Evolutionary conservation across 2,113 vertebrate species (phyloP).

Genomic region (Notiomystis cincta): DNA sequence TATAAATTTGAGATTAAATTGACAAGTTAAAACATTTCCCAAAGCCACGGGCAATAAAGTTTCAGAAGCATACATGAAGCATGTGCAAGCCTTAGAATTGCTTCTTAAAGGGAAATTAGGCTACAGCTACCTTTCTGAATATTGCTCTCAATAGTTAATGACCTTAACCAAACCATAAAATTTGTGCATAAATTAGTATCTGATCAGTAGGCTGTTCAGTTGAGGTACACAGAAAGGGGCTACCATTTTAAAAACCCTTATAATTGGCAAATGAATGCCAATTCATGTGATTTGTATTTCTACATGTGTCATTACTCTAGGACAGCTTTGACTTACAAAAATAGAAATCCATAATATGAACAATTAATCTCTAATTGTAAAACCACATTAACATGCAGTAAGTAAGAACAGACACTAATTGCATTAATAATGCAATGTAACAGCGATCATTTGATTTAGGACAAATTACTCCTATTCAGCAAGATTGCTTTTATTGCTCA

Average conservation of each 20-base stretch:
- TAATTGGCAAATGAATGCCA: background rate
- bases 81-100: background rate
- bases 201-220: background rate
- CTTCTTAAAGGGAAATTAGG: background rate
- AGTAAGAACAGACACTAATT: background rate
- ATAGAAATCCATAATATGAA: background rate
- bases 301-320: background rate
- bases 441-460: background rate
- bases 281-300: background rate
- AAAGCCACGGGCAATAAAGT: background rate
- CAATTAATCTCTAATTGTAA: constrained; percentile 10
- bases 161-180: background rate
- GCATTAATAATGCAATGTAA: constrained; percentile 9
- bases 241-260: background rate
- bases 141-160: background rate
- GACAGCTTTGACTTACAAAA: background rate
- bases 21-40: background rate
- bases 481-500: background rate
- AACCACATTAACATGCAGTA: background rate
- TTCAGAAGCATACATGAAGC: background rate
- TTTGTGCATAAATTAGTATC: background rate
- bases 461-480: background rate
- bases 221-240: background rate
- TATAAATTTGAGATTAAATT: background rate
- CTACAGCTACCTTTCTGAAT: background rate